Evolutionary conservation across 2,888 invertebrate species (phyloP).

Genomic region (Pristionchus arcanus): DNA sequence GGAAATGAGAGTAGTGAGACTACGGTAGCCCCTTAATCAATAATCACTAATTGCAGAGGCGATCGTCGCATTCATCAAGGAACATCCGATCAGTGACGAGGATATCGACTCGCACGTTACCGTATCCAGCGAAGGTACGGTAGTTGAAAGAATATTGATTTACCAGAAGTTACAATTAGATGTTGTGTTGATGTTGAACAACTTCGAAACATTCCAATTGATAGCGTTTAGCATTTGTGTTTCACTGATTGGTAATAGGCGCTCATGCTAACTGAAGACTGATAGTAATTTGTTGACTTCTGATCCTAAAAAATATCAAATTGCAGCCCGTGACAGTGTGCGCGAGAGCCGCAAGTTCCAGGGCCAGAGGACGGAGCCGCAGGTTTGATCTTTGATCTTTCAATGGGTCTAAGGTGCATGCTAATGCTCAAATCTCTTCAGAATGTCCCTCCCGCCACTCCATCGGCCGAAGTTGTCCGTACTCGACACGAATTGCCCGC

Average conservation of each 20-base stretch:
- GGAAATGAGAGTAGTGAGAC: neutral
- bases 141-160: neutral
- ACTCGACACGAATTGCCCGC: constrained; percentile 69
- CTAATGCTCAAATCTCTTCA: neutral
- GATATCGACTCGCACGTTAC: constrained; percentile 59
- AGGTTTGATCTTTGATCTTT: constrained; percentile 31
- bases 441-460: constrained; percentile 55
- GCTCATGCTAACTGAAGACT: no score
- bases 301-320: no score
- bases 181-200: no score
- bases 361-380: neutral
- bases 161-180: no score
- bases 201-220: neutral
- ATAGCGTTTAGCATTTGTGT: neutral
- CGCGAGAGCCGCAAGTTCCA: constrained; percentile 28
- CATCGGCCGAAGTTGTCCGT: constrained; percentile 49
- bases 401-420: no score
- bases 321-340: constrained; percentile 23
- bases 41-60: constrained; percentile 44
- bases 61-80: constrained; percentile 54
- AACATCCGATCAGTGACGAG: constrained; percentile 56
- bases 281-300: neutral
- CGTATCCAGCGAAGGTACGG: constrained; percentile 54
- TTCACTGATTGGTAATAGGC: neutral
- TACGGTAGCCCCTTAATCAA: constrained; percentile 2